Base-by-base conservation (phyloP, 2,113 vertebrate species). In the Natator depressus region DNA sequence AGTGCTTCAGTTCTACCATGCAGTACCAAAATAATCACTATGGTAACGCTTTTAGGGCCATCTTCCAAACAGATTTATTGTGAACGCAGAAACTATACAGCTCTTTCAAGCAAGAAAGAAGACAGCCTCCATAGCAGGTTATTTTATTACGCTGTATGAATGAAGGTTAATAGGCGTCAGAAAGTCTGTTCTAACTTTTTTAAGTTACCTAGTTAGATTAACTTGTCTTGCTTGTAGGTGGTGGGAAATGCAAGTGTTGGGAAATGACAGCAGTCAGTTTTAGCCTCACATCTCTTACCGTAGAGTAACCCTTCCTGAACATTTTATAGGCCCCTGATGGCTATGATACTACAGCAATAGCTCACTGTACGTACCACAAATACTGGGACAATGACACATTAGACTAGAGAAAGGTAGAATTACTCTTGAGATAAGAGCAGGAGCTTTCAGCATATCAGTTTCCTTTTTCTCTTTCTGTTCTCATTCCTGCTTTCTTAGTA, bases 21-120 rank as follows among this genome's bases (percentile, higher is more conserved):
- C 96, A 97, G 97, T 95, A 98, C 96, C 98, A 98, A 98, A 98
- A 98, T 97, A 98, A 98, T 98, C 97, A 97, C 98, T 98, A 98
- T 98, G 98, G 98, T 96, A 98, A 98, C 98, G 95, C 97, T 97
- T 88, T 84, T 96, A 97, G 97, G 98, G 98, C 97, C 97, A 95
- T 29, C 96, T 98, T 98, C 98, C 98, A 98, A 98, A 97, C 94
- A 96, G 95, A 98, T 97, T 98, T 97, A 98, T 98, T 98, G 98
- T 98, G 97, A 98, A 97, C 96, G 95, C 96, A 98, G 96, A 96
- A 98, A 98, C 98, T 97, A 97, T 93, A 97, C 95, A 98, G 97
- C 93, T 97, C 97, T 97, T 98, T 94, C 96, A 97, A 97, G 96
- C 94, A 96, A 97, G 96, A 95, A 97, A 89, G 85, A 97, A 97